These are phyloP conservation scores for Dipodomys stephensi DNA, from an alignment of 2,113 vertebrate species.

Conservation along the genomic window DNA sequence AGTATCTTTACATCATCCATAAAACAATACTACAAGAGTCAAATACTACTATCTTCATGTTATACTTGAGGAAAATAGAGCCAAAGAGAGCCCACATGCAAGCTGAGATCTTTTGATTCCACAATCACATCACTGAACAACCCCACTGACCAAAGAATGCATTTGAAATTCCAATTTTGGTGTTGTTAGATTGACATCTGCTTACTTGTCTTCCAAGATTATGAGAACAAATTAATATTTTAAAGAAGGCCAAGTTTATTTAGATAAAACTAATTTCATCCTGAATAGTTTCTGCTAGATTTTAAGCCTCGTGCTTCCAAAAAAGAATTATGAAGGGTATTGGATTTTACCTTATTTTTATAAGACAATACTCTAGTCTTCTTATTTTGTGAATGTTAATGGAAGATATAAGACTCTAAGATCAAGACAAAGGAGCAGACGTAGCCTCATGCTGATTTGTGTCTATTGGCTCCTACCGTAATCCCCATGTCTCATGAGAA, in stretches of 20 bases:
- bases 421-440: neutral
- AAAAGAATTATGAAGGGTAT: neutral
- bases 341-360: neutral
- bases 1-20: neutral
- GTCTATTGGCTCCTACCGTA: neutral
- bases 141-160: no score
- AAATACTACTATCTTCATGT: neutral
- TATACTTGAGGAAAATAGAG: neutral
- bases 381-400: neutral
- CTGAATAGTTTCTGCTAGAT: neutral
- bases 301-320: constrained; percentile 4
- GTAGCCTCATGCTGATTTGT: neutral
- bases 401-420: neutral
- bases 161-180: neutral
- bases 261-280: neutral
- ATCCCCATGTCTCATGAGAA: neutral
- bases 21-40: neutral
- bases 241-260: neutral
- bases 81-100: neutral
- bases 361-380: neutral
- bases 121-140: neutral
- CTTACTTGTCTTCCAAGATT: constrained; percentile 48
- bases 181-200: neutral
- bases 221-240: neutral
- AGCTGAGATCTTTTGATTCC: neutral